Evolutionary conservation across 2,888 invertebrate species (phyloP), one percentile per base, ranked within the genome.

Genomic region (Dexiosoma caninum): DNA sequence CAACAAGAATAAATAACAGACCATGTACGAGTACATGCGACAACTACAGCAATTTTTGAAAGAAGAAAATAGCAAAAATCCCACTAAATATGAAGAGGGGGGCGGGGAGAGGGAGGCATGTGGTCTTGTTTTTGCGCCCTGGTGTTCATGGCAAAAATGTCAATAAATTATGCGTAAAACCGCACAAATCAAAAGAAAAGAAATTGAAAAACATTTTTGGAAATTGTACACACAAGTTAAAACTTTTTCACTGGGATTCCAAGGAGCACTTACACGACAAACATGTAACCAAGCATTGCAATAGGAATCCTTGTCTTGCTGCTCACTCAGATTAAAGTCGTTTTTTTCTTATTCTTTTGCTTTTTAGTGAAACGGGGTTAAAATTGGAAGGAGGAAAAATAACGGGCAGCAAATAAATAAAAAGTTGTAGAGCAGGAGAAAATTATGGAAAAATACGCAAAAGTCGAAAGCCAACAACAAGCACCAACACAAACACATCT

Each of bases 131-230:
- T 74, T 62, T 67, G 74, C 51, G 60, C 70, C 78, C 78, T 60
- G 81, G 74, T 78, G 81, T 78, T 78, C 74, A 66, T 59, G 71
- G 60, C 40, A 71, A 81, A 82, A 81, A 83, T 79, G 80, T 82
- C 83, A 82, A 84, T 84, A 84, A 84, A 84, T 84, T 84, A 84
- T 83, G 83, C 83, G 78, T 55, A 80, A 83, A 83, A 83, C 84
- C 83, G 74, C 83, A 84, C 83, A 84, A 84, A 84, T 84, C 84
- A 84, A 83, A 83, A 75, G 72, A 70, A 71, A 72, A 76, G 81
- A 83, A 84, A 84, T 82, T 83, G 83, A 83, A 83, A 83, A 84
- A 83, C 78, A 83, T 82, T 78, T 76, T 62, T 76, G 53, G 53
- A 76, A 64, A 69, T 78, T 55, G 59, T 67, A 77, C 67, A 55